Percentiles rank a stretch among this genome's conserved stretches.
Conservation (phyloP, 2,888 invertebrate genomes). For the Eudasyphora cyanicolor region DNA sequence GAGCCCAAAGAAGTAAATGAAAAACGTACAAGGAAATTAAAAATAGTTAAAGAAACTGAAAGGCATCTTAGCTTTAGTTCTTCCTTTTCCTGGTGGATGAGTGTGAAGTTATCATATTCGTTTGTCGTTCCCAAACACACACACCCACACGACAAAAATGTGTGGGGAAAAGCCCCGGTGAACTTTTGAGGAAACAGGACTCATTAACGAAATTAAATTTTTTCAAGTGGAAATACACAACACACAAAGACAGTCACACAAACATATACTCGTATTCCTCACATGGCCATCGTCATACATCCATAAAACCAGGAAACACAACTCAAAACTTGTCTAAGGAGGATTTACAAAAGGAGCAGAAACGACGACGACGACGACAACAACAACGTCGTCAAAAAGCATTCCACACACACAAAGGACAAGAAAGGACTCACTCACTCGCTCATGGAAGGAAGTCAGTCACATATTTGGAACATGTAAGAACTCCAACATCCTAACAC, state of each 20-base stretch:
- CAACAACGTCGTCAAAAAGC: neutral
- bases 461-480: too few relatives aligned
- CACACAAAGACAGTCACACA: conserved; percentile 46
- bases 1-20: neutral
- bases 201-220: conserved; percentile 78
- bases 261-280: conserved; percentile 38
- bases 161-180: conserved; percentile 32
- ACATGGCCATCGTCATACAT: conserved; percentile 29
- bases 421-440: neutral
- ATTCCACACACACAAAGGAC: neutral
- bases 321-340: conserved; percentile 22
- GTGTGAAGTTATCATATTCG: conserved; percentile 23
- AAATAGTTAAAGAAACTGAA: conserved; percentile 42
- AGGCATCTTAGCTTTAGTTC: conserved; percentile 45
- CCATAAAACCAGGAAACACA: conserved; percentile 25
- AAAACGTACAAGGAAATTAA: conserved; percentile 21
- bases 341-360: conserved; percentile 17
- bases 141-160: neutral
- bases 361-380: neutral
- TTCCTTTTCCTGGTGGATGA: conserved; percentile 11
- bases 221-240: conserved; percentile 70
- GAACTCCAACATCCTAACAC: too few relatives aligned
- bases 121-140: conserved; percentile 10
- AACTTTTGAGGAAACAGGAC: conserved; percentile 68
- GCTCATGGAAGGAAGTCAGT: conserved; percentile 8